These are phyloP conservation scores for Drosophila melanosoma DNA, from an alignment of 2,888 invertebrate genomes.

Conservation along the genomic window DNA sequence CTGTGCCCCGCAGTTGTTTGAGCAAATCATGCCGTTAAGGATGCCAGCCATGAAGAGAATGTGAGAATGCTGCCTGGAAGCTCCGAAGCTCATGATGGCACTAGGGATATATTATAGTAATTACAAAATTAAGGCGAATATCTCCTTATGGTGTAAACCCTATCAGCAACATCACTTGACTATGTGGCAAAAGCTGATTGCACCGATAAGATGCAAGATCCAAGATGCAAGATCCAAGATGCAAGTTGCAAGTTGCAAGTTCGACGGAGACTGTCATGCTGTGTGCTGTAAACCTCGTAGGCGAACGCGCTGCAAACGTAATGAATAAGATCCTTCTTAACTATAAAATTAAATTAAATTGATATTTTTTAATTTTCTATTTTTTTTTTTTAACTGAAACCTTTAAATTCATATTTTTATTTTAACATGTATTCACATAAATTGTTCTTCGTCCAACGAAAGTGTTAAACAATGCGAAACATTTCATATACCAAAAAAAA, in stretches of 20 bases:
- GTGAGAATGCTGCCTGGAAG: slow-evolving; percentile 59
- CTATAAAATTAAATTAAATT: neutral
- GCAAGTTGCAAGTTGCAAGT: slow-evolving; percentile 26
- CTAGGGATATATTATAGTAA: slow-evolving; percentile 70
- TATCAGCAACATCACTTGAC: slow-evolving; percentile 57
- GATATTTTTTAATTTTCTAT: neutral
- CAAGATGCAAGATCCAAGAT: slow-evolving; percentile 36
- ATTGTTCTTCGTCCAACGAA: neutral
- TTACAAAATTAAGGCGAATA: slow-evolving; percentile 72
- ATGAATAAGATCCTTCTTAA: neutral
- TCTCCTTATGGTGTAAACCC: slow-evolving; percentile 29
- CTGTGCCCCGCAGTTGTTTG: slow-evolving; percentile 72
- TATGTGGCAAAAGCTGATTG: slow-evolving; percentile 60
- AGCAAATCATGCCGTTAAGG: slow-evolving; percentile 65
- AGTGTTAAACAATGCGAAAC: neutral
- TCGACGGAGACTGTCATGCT: slow-evolving; percentile 3
- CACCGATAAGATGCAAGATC: slow-evolving; percentile 42
- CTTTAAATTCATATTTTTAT: neutral
- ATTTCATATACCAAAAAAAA: neutral
- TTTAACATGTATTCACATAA: neutral
- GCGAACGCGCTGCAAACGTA: slow-evolving; percentile 7
- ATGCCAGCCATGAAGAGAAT: slow-evolving; percentile 57
- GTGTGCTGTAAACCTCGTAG: slow-evolving; percentile 2
- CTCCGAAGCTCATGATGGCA: slow-evolving; percentile 15
- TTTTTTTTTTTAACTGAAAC: neutral